Conservation (phyloP, 2,888 invertebrate genomes). For the Achlya flavicornis region DNA sequence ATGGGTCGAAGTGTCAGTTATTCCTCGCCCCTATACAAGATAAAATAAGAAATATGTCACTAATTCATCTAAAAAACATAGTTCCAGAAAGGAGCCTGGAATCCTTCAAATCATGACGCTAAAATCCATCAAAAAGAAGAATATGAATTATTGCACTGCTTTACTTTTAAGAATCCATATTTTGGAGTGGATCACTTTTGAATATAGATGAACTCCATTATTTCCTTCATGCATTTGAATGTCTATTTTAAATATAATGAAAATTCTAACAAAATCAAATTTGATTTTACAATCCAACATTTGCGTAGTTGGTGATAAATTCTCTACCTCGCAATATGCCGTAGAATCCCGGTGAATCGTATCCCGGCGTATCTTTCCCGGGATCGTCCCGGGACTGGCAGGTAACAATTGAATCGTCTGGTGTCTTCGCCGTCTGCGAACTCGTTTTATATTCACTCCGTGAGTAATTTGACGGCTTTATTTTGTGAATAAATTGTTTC, state of each 20-base stretch:
- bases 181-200: no score
- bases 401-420: constrained; percentile 20
- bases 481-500: constrained; percentile 29
- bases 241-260: not conserved
- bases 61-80: no score
- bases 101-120: no score
- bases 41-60: no score
- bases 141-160: no score
- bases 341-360: not conserved
- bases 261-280: not conserved
- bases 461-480: constrained; percentile 36
- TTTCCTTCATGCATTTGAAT: no score
- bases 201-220: no score
- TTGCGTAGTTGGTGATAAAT: not conserved
- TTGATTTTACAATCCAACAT: not conserved
- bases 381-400: constrained; percentile 10
- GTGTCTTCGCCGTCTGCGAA: constrained; percentile 27
- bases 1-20: no score
- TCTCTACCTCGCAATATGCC: not conserved
- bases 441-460: constrained; percentile 29
- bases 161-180: no score
- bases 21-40: no score
- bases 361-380: not conserved
- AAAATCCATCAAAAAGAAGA: no score
- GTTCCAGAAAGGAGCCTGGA: no score